phyloP scores from a whole-genome alignment of 2,797 vertebrate species.

The Bradypodion pumilum region DNA sequence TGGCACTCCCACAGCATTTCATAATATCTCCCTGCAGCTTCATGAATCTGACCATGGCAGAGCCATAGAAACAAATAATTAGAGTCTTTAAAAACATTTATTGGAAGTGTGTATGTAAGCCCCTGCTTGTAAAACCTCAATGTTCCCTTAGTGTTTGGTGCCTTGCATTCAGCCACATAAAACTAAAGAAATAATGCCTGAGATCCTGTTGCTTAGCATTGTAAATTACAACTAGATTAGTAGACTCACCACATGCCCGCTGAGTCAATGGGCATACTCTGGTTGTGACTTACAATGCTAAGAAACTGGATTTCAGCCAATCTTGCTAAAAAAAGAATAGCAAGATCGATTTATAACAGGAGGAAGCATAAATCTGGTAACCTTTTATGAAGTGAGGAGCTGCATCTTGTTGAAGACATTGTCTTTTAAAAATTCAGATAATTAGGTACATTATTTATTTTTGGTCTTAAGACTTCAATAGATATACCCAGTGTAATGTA shows the following conservation, averaged over 20 bases:
- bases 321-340: not conserved
- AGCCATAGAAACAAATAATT: not conserved
- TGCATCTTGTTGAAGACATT: not conserved
- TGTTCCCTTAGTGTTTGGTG: not conserved
- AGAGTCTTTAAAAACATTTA: not conserved
- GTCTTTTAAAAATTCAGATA: not conserved
- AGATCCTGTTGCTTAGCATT: too few relatives aligned
- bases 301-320: too few relatives aligned
- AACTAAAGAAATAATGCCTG: not conserved
- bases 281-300: too few relatives aligned
- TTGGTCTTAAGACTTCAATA: not conserved
- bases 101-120: not conserved
- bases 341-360: not conserved
- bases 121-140: not conserved
- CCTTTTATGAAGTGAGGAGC: not conserved
- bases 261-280: too few relatives aligned
- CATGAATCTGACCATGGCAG: rapidly evolving
- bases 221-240: too few relatives aligned
- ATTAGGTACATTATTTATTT: not conserved
- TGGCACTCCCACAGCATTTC: not conserved
- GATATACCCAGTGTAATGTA: not conserved
- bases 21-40: not conserved
- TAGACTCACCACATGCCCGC: too few relatives aligned
- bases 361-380: not conserved
- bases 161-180: rapidly evolving